Percentiles rank a stretch among this genome's conserved stretches.
phyloP scores from a whole-genome alignment of 2,888 invertebrate genomes.

The Eupelmus urozonus region DNA sequence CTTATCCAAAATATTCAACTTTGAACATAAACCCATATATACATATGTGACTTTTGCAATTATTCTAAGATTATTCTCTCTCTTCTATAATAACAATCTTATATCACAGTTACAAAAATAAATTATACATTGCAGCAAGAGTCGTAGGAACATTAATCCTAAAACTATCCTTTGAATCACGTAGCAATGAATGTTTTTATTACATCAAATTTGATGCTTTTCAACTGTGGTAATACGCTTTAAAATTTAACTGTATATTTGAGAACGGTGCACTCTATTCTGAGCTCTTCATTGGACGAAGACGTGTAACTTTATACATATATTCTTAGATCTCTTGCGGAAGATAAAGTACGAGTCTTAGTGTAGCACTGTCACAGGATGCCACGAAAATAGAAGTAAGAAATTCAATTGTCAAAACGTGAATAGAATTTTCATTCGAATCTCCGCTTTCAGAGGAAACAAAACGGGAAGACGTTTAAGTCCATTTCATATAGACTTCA shows the following conservation, averaged over 20 bases:
- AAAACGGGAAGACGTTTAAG: neutral
- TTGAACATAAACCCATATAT: too few species aligned
- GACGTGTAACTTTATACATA: neutral
- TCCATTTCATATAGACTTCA: neutral
- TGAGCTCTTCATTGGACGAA: neutral
- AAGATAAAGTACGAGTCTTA: neutral
- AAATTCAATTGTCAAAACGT: slow-evolving; percentile 1
- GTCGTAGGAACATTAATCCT: too few species aligned
- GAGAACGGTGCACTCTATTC: neutral
- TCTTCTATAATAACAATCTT: too few species aligned
- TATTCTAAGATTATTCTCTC: too few species aligned
- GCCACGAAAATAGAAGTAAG: neutral
- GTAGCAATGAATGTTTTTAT: too few species aligned
- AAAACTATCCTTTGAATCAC: too few species aligned
- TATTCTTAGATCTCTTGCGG: neutral
- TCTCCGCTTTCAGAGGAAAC: neutral
- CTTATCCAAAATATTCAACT: too few species aligned
- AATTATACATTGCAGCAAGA: too few species aligned
- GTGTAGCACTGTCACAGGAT: slow-evolving; percentile 6
- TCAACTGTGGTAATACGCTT: neutral
- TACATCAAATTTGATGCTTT: too few species aligned
- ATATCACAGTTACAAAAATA: too few species aligned
- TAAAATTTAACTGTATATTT: slow-evolving; percentile 13
- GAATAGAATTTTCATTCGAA: neutral
- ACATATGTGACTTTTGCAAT: too few species aligned